These are phyloP conservation scores for Porites cylindrica DNA, from an alignment of 92 coral and sea anemone species.

Conservation along the genomic window DNA sequence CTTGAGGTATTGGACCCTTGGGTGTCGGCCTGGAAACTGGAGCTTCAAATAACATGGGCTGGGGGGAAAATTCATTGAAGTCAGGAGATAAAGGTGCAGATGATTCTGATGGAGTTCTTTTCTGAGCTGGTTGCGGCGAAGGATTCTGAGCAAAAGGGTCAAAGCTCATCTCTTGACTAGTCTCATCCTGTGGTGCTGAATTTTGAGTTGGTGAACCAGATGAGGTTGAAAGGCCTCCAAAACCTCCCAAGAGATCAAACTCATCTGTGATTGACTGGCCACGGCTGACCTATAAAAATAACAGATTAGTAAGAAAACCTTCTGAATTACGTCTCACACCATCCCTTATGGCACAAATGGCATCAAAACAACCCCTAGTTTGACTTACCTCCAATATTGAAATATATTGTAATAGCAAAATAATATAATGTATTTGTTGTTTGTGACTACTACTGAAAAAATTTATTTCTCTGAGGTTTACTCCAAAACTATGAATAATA, in stretches of 20 bases:
- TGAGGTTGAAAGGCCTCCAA: background rate
- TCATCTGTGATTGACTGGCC: conserved; percentile 42
- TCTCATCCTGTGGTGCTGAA: background rate
- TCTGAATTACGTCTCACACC: background rate
- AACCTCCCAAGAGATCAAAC: conserved; percentile 60
- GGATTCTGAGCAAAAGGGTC: conserved; percentile 41
- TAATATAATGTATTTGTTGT: too few species aligned
- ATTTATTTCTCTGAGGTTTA: too few species aligned
- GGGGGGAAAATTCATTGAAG: conserved; percentile 60
- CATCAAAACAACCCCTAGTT: too few species aligned
- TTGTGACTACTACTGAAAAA: too few species aligned
- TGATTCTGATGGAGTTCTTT: background rate
- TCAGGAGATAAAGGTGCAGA: conserved; percentile 28
- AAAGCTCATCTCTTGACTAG: conserved; percentile 28
- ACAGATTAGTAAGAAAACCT: background rate
- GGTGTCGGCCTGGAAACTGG: conserved; percentile 42
- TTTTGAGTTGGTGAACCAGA: conserved; percentile 42
- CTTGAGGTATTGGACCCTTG: conserved; percentile 39
- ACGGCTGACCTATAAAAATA: background rate
- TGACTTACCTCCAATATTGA: too few species aligned
- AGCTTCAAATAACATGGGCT: conserved; percentile 19
- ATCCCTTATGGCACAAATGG: too few species aligned
- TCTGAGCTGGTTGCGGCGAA: conserved; percentile 16
- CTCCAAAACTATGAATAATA: background rate
- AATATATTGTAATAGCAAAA: too few species aligned